Conservation (phyloP, 1,140 invertebrate genomes). For the Trachymyrmex cornetzi region DNA sequence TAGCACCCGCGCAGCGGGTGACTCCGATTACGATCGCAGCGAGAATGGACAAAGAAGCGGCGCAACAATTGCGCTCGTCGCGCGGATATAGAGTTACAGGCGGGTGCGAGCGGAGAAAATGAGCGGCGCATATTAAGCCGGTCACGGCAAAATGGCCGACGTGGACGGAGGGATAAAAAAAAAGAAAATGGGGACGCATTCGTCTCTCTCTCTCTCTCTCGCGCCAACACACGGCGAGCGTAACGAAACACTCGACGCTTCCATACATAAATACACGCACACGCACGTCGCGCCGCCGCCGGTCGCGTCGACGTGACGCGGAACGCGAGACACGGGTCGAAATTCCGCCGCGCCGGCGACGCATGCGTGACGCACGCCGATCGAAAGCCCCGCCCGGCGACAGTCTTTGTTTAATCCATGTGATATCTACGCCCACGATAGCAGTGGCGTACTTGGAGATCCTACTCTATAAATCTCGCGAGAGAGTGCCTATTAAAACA, state of each 20-base stretch:
- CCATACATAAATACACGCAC: neutral
- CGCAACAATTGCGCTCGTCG: conserved; percentile 73
- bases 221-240: conserved; percentile 14
- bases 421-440: conserved; percentile 79
- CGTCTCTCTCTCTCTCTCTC: conserved; percentile 31
- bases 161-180: conserved; percentile 37
- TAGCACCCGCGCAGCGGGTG: too few species aligned
- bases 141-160: conserved; percentile 80
- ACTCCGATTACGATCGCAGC: conserved; percentile 38
- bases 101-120: conserved; percentile 69
- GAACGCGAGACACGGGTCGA: conserved; percentile 75
- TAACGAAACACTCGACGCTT: conserved; percentile 33
- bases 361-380: conserved; percentile 75
- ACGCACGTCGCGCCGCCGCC: conserved; percentile 2
- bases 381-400: conserved; percentile 84
- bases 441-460: conserved; percentile 25
- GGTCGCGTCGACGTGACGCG: conserved; percentile 72
- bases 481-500: neutral
- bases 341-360: conserved; percentile 65
- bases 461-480: neutral
- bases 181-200: conserved; percentile 71
- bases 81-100: conserved; percentile 76
- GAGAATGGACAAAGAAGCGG: conserved; percentile 67
- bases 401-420: conserved; percentile 83
- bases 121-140: conserved; percentile 79